These are phyloP conservation scores for Mesitornis unicolor DNA, from an alignment of 2,113 vertebrate species.

Conservation along the genomic window DNA sequence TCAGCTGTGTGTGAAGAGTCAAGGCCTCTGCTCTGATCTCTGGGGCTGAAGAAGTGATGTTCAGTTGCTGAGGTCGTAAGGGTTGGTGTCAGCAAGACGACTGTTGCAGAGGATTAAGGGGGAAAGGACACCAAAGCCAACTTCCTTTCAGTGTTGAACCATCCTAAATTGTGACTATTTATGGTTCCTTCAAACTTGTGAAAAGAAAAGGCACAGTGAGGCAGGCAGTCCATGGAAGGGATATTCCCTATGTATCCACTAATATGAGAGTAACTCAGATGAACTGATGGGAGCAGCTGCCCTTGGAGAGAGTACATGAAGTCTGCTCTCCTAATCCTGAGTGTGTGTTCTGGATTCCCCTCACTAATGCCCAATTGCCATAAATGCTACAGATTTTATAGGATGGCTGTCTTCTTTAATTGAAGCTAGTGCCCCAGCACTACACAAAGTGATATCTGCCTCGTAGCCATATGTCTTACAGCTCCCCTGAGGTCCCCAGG, in stretches of 20 bases:
- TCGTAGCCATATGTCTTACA: neutral
- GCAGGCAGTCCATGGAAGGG: neutral
- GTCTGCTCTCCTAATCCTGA: neutral
- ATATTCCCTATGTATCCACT: neutral
- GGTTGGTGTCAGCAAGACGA: neutral
- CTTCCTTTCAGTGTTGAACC: neutral
- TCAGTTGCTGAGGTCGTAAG: neutral
- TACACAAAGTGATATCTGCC: neutral
- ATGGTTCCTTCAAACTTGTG: neutral
- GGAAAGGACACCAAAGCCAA: neutral
- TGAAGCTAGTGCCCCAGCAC: neutral
- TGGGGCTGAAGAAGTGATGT: neutral
- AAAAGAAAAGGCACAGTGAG: neutral
- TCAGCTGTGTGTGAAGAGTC: neutral
- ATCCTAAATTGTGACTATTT: neutral
- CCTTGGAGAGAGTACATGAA: neutral
- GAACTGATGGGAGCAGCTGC: neutral
- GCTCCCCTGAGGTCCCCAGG: neutral
- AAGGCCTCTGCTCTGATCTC: neutral
- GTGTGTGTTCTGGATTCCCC: neutral
- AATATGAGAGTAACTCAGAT: neutral
- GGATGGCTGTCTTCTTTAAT: constrained; percentile 5
- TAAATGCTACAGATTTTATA: constrained; percentile 4
- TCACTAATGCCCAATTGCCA: neutral
- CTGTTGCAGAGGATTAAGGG: neutral